These are phyloP conservation scores for Epinotia ramella DNA, from an alignment of 2,888 invertebrate species.

Conservation along the genomic window DNA sequence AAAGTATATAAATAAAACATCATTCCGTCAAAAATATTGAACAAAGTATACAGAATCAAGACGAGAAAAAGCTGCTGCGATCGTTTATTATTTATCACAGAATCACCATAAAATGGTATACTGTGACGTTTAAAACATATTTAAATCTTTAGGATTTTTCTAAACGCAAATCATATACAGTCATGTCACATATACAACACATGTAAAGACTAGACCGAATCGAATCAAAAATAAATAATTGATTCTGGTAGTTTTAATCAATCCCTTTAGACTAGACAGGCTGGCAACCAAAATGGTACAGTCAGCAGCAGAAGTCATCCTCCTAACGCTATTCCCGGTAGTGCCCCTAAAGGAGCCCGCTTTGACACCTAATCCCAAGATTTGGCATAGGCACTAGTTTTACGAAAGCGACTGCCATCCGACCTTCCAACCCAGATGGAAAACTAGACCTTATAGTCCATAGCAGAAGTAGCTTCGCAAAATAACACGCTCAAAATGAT, in stretches of 20 bases:
- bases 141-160: background rate
- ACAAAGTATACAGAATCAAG: background rate
- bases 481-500: no score
- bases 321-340: no score
- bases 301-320: no score
- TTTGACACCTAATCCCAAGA: no score
- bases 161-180: background rate
- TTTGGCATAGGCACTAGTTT: no score
- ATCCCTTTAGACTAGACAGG: background rate
- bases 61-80: background rate
- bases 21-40: slow-evolving; percentile 17
- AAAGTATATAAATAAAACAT: slow-evolving; percentile 20
- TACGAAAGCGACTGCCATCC: no score
- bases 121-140: background rate
- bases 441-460: no score
- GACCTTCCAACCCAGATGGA: no score
- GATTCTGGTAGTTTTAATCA: background rate
- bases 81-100: background rate
- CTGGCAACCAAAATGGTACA: background rate
- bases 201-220: slow-evolving; percentile 46
- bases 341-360: no score
- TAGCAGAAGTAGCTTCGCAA: no score
- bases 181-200: slow-evolving; percentile 18
- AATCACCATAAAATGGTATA: background rate
- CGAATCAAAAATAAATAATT: slow-evolving; percentile 14